Percentiles rank a stretch among this genome's conserved stretches.
These are phyloP conservation scores for Festucalex cinctus DNA, from an alignment of 2,113 vertebrate species.

Conservation along the genomic window DNA sequence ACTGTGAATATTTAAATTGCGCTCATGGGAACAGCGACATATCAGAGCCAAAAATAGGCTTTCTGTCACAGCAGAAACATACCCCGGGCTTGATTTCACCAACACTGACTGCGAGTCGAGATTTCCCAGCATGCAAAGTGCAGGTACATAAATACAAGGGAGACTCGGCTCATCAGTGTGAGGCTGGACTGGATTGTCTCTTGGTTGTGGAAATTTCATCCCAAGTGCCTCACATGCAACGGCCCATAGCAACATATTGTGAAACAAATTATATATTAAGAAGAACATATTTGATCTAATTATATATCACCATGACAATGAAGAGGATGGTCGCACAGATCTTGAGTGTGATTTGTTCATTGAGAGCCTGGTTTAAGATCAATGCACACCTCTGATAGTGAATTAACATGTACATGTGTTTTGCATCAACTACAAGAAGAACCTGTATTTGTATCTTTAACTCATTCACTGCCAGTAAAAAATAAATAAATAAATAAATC, in stretches of 20 bases:
- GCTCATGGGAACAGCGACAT: slow-evolving; percentile 43
- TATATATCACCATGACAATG: neutral
- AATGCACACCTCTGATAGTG: neutral
- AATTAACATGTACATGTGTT: neutral
- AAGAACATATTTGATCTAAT: neutral
- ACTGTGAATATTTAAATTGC: slow-evolving; percentile 58
- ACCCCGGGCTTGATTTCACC: slow-evolving; percentile 45
- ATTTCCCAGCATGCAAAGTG: slow-evolving; percentile 22
- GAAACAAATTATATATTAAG: neutral
- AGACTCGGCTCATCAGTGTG: slow-evolving; percentile 11
- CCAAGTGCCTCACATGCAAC: no score
- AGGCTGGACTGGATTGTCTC: slow-evolving; percentile 27
- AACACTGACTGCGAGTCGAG: neutral
- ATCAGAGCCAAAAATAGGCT: slow-evolving; percentile 49
- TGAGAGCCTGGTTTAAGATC: neutral
- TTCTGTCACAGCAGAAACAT: slow-evolving; percentile 40
- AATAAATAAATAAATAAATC: no score
- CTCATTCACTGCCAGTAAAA: no score
- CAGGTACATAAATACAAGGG: slow-evolving; percentile 16
- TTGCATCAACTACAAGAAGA: neutral
- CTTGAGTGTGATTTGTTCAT: neutral
- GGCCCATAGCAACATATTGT: neutral
- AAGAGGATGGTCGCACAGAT: neutral
- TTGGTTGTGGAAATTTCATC: slow-evolving; percentile 10
- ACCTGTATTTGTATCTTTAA: neutral